A percentile compares a stretch with the other conserved stretches of the same genome.
phyloP scores from a whole-genome alignment of 2,113 vertebrate species.

The Brachyhypopomus occidentalis region DNA sequence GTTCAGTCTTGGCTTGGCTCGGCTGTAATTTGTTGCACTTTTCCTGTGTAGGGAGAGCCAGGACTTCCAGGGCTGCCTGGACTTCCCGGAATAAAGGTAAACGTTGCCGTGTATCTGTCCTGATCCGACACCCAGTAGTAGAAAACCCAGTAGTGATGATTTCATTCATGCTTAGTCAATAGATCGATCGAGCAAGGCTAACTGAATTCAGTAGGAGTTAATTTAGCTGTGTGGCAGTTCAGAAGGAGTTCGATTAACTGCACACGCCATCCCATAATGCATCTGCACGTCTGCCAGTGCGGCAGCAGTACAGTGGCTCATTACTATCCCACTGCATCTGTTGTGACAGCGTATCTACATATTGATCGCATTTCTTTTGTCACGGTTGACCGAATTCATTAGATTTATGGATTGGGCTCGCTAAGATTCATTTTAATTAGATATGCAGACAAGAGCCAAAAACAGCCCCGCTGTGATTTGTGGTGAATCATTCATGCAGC shows the following conservation, averaged over 20 bases:
- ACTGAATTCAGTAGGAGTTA: neutral
- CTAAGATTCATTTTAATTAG: neutral
- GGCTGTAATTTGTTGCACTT: constrained; percentile 91
- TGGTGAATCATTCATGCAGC: neutral
- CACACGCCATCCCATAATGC: constrained; percentile 16
- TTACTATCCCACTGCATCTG: neutral
- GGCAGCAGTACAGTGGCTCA: constrained; percentile 20
- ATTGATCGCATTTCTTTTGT: constrained; percentile 26
- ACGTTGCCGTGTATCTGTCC: constrained; percentile 69
- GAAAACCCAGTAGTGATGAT: constrained; percentile 22
- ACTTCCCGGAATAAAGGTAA: constrained; percentile 99
- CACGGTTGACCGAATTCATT: neutral
- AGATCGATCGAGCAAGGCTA: constrained; percentile 1
- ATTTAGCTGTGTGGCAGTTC: neutral
- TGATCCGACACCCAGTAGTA: neutral
- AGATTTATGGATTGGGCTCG: constrained; percentile 2
- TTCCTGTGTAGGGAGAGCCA: constrained; percentile 98
- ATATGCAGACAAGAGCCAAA: neutral
- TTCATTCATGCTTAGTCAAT: neutral
- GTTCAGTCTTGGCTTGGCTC: constrained; percentile 70
- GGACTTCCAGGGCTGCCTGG: constrained; percentile 99
- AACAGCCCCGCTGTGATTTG: neutral
- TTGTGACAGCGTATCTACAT: constrained; percentile 22
- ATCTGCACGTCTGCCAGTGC: constrained; percentile 4
- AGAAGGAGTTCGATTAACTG: constrained; percentile 3